Conservation (phyloP, 1,140 invertebrate species). For the Cotesia chilonis region DNA sequence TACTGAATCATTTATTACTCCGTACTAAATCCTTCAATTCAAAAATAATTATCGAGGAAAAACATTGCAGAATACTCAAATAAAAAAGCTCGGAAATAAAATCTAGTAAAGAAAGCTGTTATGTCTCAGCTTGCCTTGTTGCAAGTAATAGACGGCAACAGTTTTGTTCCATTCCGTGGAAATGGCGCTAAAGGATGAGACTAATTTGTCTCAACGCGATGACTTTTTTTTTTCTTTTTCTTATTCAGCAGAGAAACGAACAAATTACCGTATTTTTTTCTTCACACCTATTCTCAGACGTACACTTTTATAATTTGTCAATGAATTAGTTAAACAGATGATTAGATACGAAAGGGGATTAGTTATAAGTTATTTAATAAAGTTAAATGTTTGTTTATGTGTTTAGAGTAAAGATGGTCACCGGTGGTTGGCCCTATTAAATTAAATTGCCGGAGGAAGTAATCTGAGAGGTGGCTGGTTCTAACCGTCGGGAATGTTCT, state of each 20-base stretch:
- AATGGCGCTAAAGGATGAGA: slow-evolving; percentile 7
- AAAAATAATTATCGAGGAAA: no score
- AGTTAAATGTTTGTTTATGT: slow-evolving; percentile 20
- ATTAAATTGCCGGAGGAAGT: slow-evolving; percentile 13
- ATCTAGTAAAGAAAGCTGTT: slow-evolving; percentile 22
- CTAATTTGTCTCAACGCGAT: slow-evolving; percentile 41
- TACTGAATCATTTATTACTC: no score
- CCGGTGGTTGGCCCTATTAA: slow-evolving; percentile 17
- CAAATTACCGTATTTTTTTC: slow-evolving; percentile 31
- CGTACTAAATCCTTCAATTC: no score
- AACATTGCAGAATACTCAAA: slow-evolving; percentile 5
- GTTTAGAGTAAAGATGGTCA: neutral
- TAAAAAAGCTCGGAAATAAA: slow-evolving; percentile 18
- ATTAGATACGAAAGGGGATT: no score
- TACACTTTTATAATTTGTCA: no score
- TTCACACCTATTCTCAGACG: neutral
- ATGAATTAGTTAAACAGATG: no score
- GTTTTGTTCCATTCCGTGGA: neutral
- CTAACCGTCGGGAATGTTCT: no score
- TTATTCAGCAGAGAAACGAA: slow-evolving; percentile 16
- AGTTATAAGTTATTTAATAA: neutral
- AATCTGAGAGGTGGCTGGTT: slow-evolving; percentile 9
- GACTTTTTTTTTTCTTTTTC: neutral
- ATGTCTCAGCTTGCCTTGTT: neutral
- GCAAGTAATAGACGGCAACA: no score